Base-by-base conservation (phyloP, 2,797 vertebrate genomes). In the Petrocephalus sullivani region DNA sequence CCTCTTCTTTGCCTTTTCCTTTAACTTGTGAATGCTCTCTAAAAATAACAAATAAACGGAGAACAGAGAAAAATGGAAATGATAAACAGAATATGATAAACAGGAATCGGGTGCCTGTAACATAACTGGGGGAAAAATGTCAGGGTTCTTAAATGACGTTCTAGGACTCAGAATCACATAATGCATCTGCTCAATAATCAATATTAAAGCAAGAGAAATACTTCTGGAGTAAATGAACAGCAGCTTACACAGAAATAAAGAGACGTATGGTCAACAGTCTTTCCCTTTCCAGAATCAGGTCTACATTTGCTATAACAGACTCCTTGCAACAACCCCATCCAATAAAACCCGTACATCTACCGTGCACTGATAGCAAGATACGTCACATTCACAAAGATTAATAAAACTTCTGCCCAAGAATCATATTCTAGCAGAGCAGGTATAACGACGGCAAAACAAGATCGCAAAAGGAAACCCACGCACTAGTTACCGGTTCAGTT, bases 21-120 rank as follows among this genome's bases (percentile, higher is more conserved):
- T 99, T 89, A 99, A 90, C 90, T 99, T 99, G 91, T 99, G 98
- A 93, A 99, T 99, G 93, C 98, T 99, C 87, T 98, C 98, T 99
- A 93, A 0, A 21, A 84, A 78, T 37, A 28, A 56, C 8, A 56
- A 9, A 71, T 16, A 71, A 16, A 46, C 23, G 7, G 71, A 78
- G 6, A 78, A 78, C 7, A 46, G 71, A 46, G 41, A 41, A 41
- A 78, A 78, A 78, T 67, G 23, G 23, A 41, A 37, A 37, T 5
- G 19, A 37, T 41, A 41, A 19, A 78, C 4, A 33, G 9, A 33
- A 67, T 12, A 67, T 67, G 61, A 67, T 75, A 78, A 78, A 78
- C 8, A 37, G 33, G 14, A 5, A 12, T 75, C 1, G 37, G 14
- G 33, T 46, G 33, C 37, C 16, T 78, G 33, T 41, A 78, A 78